Conservation (phyloP, 1,140 invertebrate species). For the Hetaerina americana region DNA sequence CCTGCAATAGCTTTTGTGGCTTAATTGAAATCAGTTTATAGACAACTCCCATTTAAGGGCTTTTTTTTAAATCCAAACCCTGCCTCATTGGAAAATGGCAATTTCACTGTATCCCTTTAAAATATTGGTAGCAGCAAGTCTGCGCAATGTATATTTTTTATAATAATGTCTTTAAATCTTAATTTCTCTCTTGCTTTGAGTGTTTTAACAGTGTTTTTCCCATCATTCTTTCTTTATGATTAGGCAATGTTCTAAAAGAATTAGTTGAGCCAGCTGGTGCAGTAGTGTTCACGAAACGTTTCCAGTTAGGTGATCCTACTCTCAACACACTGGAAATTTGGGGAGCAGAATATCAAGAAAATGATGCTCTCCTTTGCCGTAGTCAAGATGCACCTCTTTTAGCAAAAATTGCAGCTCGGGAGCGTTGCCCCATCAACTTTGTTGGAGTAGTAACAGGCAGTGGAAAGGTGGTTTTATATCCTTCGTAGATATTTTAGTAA, state of each 20-base stretch:
- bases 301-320: conserved; percentile 88
- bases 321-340: conserved; percentile 87
- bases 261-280: conserved; percentile 88
- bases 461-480: conserved; percentile 47
- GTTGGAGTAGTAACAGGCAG: conserved; percentile 84
- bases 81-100: too few relatives aligned
- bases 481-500: conserved; percentile 3
- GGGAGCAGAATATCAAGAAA: conserved; percentile 98
- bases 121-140: too few relatives aligned
- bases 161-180: too few relatives aligned
- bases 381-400: conserved; percentile 45
- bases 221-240: conserved; percentile 19
- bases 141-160: too few relatives aligned
- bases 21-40: too few relatives aligned
- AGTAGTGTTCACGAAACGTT: conserved; percentile 73
- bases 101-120: too few relatives aligned
- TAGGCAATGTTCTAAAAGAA: conserved; percentile 93
- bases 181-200: too few relatives aligned
- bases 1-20: too few relatives aligned
- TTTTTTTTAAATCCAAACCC: too few relatives aligned
- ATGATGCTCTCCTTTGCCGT: conserved; percentile 72
- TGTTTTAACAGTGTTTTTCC: too few relatives aligned
- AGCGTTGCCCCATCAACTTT: conserved; percentile 85
- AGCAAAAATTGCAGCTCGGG: conserved; percentile 61
- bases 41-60: too few relatives aligned